A percentile compares a stretch with the other conserved stretches of the same genome.
Conservation (phyloP, 2,888 invertebrate genomes). For the Papilio protenor region DNA sequence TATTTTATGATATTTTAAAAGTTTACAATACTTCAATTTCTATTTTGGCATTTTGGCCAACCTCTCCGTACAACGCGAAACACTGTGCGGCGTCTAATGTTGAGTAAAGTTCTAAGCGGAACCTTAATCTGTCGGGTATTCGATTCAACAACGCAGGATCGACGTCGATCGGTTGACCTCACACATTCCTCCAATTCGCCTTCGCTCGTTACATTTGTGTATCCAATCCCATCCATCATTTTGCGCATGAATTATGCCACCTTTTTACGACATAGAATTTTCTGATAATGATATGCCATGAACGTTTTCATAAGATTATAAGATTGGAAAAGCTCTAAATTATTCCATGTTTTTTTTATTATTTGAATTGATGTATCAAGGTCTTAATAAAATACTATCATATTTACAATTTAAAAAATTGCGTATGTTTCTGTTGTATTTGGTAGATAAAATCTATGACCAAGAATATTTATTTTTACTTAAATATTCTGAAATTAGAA, state of each 20-base stretch:
- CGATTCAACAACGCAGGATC: constrained; percentile 68
- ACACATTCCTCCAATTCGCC: constrained; percentile 68
- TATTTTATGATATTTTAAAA: no score
- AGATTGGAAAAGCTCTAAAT: background rate
- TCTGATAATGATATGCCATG: constrained; percentile 25
- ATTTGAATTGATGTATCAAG: no score
- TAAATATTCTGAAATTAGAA: background rate
- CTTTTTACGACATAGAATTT: constrained; percentile 55
- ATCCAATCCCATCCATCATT: constrained; percentile 73
- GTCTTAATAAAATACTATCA: no score
- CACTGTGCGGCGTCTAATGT: constrained; percentile 51
- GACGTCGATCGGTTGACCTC: constrained; percentile 71
- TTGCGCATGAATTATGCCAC: constrained; percentile 63
- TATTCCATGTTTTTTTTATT: no score
- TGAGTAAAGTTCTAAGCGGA: constrained; percentile 47
- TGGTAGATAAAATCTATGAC: no score
- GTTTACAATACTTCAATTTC: no score
- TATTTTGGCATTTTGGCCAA: no score
- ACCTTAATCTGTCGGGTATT: constrained; percentile 50
- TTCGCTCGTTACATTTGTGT: constrained; percentile 70
- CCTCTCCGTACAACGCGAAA: no score
- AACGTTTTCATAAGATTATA: background rate
- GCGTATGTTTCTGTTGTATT: no score
- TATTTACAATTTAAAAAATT: no score
- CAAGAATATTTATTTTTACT: background rate